Base-by-base conservation (phyloP, 2,113 vertebrate species). In the Brienomyrus longianalis region DNA sequence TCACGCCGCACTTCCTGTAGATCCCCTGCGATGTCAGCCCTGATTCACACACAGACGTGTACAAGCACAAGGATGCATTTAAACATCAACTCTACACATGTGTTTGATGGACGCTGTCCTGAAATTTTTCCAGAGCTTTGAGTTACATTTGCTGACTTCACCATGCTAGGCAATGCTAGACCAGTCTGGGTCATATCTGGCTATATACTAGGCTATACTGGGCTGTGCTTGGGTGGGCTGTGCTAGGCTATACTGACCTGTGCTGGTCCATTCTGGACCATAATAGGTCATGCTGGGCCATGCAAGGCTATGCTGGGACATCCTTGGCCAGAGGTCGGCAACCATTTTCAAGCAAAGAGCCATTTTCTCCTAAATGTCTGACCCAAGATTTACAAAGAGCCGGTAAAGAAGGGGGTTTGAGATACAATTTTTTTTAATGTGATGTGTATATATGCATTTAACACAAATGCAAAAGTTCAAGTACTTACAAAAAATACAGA, bases 1-100 rank as follows among this genome's bases (percentile, higher is more conserved):
- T 96, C 93, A 96, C 94, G 5, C 97, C 97, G 0, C 95, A 95
- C 93, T 97, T 97, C 50, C 97, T 94, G 91, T 97, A 97, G 93
- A 97, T 96, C 48, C 97, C 97, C 88, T 96, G 95, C 0, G 96
- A 96, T 0, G 93, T 96, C 90, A 97, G 91, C 11, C 97, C 97
- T 97, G 90, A 88, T 43, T 48, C 86, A 90, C 86, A n/a, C 9
- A 85, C 77, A 84, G 1, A 84, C 9, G 5, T 39, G 31, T 23
- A 50, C 3, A 39, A 11, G 9, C 45, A 70, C 66, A 39, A 27
- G 35, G 23, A 31, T 2, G 0, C 59, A 35, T 39, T 70, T 17
- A 50, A 70, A 27, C 23, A 6, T 17, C 56, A 17, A 77, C 70
- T 17, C 27, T 7, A 39, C 11, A 5, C 31, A 66, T 70, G n/a